A percentile compares a stretch with the other conserved stretches of the same genome.
Conservation (phyloP, 2,888 invertebrate genomes). For the Phyllotreta striolata region DNA sequence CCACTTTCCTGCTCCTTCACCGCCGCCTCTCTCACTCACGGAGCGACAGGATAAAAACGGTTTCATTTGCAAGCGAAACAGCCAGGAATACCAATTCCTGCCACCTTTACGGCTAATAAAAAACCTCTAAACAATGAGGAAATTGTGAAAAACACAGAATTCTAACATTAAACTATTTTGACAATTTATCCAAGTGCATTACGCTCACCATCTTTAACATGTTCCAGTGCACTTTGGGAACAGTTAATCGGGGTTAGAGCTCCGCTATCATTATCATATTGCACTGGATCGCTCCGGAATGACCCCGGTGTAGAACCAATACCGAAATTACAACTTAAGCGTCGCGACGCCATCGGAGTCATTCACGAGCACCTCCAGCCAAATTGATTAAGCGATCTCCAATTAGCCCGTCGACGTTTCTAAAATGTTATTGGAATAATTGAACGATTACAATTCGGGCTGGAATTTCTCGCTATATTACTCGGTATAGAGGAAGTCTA, state of each 20-base stretch:
- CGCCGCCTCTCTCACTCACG: neutral
- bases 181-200: no score
- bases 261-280: no score
- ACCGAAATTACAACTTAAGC: neutral
- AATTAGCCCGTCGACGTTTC: conserved; percentile 30
- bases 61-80: neutral
- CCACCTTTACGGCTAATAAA: no score
- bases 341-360: conserved; percentile 9
- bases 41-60: conserved; percentile 7
- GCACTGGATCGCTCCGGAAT: no score
- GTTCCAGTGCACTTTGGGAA: no score
- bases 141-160: no score
- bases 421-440: conserved; percentile 28
- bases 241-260: no score
- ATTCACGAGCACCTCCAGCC: conserved; percentile 7
- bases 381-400: conserved; percentile 29
- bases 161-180: no score
- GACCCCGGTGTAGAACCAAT: neutral
- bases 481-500: no score
- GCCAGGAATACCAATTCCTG: neutral
- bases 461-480: conserved; percentile 16
- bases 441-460: conserved; percentile 28
- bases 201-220: no score
- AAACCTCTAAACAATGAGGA: no score
- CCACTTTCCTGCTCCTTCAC: neutral